These are phyloP conservation scores for Deroplatys truncata DNA, from an alignment of 2,888 invertebrate genomes.

Conservation along the genomic window DNA sequence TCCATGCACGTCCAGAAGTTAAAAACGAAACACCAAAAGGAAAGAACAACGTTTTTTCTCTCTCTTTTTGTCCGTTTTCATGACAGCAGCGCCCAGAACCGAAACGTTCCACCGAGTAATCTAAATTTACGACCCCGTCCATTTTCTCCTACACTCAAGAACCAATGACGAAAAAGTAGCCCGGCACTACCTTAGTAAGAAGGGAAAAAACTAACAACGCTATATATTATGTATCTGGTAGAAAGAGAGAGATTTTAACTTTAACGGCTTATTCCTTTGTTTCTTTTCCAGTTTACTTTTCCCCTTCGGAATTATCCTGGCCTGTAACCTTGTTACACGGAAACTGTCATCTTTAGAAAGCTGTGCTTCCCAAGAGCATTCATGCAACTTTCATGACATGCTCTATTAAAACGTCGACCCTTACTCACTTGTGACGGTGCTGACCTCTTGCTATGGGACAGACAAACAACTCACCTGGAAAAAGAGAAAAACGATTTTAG, in stretches of 20 bases:
- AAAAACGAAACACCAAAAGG: background rate
- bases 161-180: background rate
- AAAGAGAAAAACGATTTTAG: background rate
- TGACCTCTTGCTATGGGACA: background rate
- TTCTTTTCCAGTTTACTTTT: background rate
- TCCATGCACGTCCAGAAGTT: background rate
- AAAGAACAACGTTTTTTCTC: background rate
- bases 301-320: background rate
- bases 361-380: background rate
- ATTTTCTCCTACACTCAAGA: background rate
- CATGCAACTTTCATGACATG: background rate
- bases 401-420: background rate
- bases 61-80: background rate
- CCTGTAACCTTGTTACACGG: background rate
- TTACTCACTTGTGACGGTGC: background rate
- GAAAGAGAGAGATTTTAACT: background rate
- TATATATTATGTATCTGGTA: background rate
- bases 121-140: background rate
- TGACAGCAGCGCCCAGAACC: background rate
- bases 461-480: background rate
- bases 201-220: background rate
- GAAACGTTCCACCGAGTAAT: background rate
- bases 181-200: background rate
- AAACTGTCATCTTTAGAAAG: background rate
- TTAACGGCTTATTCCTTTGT: background rate